These are phyloP conservation scores for Neotragus pygmaeus DNA, from an alignment of 2,113 vertebrate species.

Conservation along the genomic window DNA sequence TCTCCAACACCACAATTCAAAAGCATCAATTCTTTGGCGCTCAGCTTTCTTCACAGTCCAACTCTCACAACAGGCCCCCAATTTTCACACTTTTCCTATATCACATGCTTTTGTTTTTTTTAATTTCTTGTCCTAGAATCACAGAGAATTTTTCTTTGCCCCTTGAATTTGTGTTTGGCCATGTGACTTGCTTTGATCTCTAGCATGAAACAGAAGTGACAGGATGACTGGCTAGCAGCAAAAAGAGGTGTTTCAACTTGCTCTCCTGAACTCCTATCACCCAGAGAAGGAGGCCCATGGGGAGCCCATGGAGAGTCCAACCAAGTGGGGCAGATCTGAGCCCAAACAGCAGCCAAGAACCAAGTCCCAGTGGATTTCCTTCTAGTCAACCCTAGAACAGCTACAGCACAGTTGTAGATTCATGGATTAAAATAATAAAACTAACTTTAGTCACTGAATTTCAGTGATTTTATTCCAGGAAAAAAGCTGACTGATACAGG, in stretches of 20 bases:
- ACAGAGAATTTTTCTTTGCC: background rate
- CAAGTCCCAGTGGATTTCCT: background rate
- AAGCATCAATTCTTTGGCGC: fast-evolving
- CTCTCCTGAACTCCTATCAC: background rate
- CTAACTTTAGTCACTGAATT: background rate
- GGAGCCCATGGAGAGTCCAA: background rate
- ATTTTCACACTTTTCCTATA: background rate
- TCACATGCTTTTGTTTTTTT: background rate
- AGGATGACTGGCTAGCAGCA: background rate
- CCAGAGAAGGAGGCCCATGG: background rate
- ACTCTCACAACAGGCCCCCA: too few relatives aligned
- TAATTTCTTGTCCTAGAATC: background rate
- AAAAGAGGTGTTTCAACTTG: background rate
- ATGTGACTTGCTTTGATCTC: background rate
- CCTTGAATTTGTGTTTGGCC: background rate
- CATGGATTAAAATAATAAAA: background rate
- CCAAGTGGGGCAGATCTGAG: background rate
- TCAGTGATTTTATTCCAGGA: background rate
- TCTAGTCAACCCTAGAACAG: background rate
- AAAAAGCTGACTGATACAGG: background rate
- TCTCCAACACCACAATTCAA: too few relatives aligned
- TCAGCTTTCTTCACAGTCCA: too few relatives aligned
- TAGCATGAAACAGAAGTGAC: background rate
- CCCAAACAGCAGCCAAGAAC: background rate
- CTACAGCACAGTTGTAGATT: background rate